Evolutionary conservation across 2,113 vertebrate genomes (phyloP).

Genomic region (Carassius carassius): DNA sequence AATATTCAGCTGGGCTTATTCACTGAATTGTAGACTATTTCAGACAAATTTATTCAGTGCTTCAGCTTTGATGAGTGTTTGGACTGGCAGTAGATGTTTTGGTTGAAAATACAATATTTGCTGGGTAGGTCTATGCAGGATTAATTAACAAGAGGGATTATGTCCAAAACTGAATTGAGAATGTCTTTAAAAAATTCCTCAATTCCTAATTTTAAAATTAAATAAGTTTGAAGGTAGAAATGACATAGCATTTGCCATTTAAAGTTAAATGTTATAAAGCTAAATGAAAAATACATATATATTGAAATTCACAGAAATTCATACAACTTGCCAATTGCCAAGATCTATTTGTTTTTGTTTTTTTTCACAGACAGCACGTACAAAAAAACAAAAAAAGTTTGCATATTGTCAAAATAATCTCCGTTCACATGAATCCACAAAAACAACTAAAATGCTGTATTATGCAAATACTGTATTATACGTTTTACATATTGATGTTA

Average conservation of each 20-base stretch:
- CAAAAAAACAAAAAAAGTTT: too few relatives aligned
- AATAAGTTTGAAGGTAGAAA: background rate
- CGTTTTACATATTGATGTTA: too few relatives aligned
- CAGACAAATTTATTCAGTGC: conserved; percentile 34
- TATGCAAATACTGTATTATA: too few relatives aligned
- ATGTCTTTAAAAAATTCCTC: background rate
- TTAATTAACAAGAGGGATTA: background rate
- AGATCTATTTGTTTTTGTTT: too few relatives aligned
- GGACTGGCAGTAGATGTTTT: conserved; percentile 17
- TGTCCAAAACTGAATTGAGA: background rate
- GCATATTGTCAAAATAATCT: too few relatives aligned
- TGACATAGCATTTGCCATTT: background rate
- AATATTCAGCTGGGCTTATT: conserved; percentile 39
- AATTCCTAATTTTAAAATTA: background rate
- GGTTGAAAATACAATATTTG: background rate
- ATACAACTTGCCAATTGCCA: too few relatives aligned
- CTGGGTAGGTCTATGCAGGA: background rate
- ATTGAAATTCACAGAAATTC: too few relatives aligned
- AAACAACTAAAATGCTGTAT: too few relatives aligned
- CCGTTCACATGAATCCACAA: too few relatives aligned
- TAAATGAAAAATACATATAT: too few relatives aligned
- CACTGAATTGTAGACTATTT: conserved; percentile 21
- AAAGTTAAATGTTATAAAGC: background rate
- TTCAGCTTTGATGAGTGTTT: conserved; percentile 7
- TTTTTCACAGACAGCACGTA: background rate